Evolutionary conservation across 2,113 vertebrate species (phyloP), one percentile per base, ranked within the genome.

Genomic region (Proterorhinus semilunaris): DNA sequence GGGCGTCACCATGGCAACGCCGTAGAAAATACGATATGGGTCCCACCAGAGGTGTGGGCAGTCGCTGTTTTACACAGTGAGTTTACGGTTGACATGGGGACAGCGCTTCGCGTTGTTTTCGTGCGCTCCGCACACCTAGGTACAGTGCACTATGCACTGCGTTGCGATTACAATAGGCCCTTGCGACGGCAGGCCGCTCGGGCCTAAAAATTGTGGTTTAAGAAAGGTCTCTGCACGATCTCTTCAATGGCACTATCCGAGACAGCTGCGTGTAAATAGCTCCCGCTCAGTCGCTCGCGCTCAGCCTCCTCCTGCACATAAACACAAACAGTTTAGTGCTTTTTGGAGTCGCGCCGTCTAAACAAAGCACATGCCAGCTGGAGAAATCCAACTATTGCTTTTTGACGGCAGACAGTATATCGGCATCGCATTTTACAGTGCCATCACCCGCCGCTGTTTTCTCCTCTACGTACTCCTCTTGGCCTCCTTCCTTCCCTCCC

Each of bases 371-470:
- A 57, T 58, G 62, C 59, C 76, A 80, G 66, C 8, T 74, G 62
- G 65, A 79, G 71, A 64, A 74, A 83, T 57, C 53, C 74, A 77
- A 78, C 71, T 61, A 76, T 44, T 72, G 68, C 65, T 68, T 47
- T 81, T 72, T 71, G 52, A 50, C 80, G 52, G 72, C 52, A 58
- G 58, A 75, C 64, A 50, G 63, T 48, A 36, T 66, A 61, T 69
- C 71, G 62, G 63, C 70, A 52, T 59, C 58, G 47, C 71, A 71
- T 76, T 68, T 73, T 63, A 69, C 61, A 48, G 54, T 52, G 67
- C 70, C 66, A 66, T 65, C 36, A 10, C 67, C 66, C 61, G 21
- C 69, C 8, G 2, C 44, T 62, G 17, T 72, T 62, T 74, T 52
- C 65, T 70, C 21, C 61, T 21, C 69, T 50, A 82, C 66, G 45